phyloP scores from a whole-genome alignment of 2,113 vertebrate genomes.

The Synchiropus splendidus region DNA sequence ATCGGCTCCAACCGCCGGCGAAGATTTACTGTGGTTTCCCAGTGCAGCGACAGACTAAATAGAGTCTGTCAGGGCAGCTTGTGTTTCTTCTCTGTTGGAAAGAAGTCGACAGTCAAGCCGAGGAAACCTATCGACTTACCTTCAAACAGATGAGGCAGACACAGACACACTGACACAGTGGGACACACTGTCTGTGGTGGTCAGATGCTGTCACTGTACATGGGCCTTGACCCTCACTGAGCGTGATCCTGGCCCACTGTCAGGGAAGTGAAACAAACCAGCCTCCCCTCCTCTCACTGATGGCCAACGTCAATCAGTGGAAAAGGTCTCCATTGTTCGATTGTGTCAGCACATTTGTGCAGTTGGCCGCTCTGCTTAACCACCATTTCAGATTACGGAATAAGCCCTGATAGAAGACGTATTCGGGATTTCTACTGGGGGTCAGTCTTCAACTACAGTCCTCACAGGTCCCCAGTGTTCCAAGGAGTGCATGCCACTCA shows the following conservation, averaged over 20 bases:
- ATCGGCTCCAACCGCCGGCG: too few relatives aligned
- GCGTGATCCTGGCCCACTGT: conserved; percentile 1
- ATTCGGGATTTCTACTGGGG: too few relatives aligned
- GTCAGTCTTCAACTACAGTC: too few relatives aligned
- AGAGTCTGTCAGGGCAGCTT: conserved; percentile 14
- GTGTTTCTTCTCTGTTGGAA: conserved; percentile 18
- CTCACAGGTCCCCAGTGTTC: too few relatives aligned
- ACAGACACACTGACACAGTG: conserved; percentile 12
- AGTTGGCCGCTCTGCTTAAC: conserved; percentile 9
- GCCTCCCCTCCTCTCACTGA: conserved; percentile 8
- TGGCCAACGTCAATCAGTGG: conserved; percentile 35
- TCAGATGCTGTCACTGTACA: conserved; percentile 8
- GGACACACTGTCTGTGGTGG: neutral
- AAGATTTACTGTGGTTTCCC: conserved; percentile 2
- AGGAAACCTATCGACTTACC: conserved; percentile 41
- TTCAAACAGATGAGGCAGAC: conserved; percentile 31
- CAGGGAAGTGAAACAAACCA: conserved; percentile 1
- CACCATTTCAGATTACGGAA: conserved; percentile 4
- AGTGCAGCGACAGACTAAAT: conserved; percentile 15
- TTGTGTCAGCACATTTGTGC: conserved; percentile 33
- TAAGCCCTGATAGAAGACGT: too few relatives aligned
- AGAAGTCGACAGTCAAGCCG: conserved; percentile 12
- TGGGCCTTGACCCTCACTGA: conserved; percentile 6
- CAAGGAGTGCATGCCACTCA: conserved; percentile 8
- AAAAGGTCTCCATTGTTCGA: conserved; percentile 23